Percentiles rank a stretch among this genome's conserved stretches.
Evolutionary conservation across 2,888 invertebrate genomes (phyloP).

Genomic region (Tricholauxania praeusta): DNA sequence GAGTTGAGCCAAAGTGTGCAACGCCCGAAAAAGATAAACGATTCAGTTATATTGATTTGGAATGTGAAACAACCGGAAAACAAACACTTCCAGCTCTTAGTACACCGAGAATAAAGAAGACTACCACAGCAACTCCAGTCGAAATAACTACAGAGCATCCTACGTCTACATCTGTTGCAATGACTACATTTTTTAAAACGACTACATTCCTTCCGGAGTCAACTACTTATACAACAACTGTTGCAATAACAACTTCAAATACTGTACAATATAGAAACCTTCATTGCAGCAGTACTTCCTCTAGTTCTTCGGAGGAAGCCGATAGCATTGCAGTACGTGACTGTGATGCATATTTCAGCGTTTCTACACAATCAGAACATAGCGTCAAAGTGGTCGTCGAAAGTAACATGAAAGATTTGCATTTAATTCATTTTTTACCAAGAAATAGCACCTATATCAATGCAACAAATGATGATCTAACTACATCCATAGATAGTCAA

Average conservation of each 20-base stretch:
- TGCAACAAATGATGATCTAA: neutral
- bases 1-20: conserved; percentile 37
- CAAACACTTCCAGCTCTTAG: neutral
- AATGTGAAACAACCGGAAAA: conserved; percentile 18
- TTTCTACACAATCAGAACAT: conserved; percentile 4
- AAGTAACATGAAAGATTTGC: neutral
- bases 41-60: conserved; percentile 8
- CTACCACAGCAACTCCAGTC: neutral
- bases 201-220: neutral
- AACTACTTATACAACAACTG: conserved; percentile 4
- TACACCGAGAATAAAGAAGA: neutral
- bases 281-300: too few relatives aligned
- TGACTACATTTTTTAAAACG: conserved; percentile 3
- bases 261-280: too few relatives aligned
- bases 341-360: conserved; percentile 30
- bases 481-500: neutral
- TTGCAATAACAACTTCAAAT: conserved; percentile 1
- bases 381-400: conserved; percentile 19
- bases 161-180: neutral
- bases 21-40: conserved; percentile 39
- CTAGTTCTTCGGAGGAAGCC: neutral
- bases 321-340: neutral
- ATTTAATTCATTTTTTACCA: conserved; percentile 29
- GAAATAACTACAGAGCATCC: neutral
- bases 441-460: neutral